A percentile compares a stretch with the other conserved stretches of the same genome.
Evolutionary conservation across 2,888 invertebrate genomes (phyloP).

Genomic region (Holacanthella duospinosa): DNA sequence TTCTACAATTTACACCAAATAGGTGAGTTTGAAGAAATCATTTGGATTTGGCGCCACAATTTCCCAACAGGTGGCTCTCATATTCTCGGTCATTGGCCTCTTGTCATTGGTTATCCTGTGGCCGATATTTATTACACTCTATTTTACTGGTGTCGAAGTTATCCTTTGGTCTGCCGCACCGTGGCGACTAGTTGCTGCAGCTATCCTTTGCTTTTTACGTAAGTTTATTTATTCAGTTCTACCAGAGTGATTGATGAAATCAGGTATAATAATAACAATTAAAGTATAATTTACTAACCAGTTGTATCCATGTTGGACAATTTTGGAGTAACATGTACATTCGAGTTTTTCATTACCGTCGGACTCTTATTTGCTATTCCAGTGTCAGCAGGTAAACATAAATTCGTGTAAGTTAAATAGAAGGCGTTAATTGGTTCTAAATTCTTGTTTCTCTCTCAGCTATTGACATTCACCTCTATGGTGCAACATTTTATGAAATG

Average conservation of each 20-base stretch:
- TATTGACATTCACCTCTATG: conserved; percentile 72
- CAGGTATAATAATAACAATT: too few species aligned
- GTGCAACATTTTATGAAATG: conserved; percentile 83
- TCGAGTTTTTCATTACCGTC: conserved; percentile 86
- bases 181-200: conserved; percentile 73
- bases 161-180: conserved; percentile 73
- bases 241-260: too few species aligned
- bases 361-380: conserved; percentile 89
- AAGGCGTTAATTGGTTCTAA: too few species aligned
- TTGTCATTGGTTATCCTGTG: conserved; percentile 78
- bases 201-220: conserved; percentile 70
- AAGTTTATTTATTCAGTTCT: too few species aligned
- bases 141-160: conserved; percentile 75
- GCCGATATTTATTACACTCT: conserved; percentile 79
- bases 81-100: conserved; percentile 82
- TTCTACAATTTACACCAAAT: conserved; percentile 17
- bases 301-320: conserved; percentile 87
- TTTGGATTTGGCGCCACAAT: conserved; percentile 72
- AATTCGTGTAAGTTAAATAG: too few species aligned
- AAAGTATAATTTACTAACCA: too few species aligned
- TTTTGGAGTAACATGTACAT: conserved; percentile 85
- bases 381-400: conserved; percentile 72
- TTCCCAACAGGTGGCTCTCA: conserved; percentile 58
- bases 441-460: too few species aligned
- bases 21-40: conserved; percentile 89